Base-by-base conservation (phyloP, 2,888 invertebrate species). In the Sinelater perroti region DNA sequence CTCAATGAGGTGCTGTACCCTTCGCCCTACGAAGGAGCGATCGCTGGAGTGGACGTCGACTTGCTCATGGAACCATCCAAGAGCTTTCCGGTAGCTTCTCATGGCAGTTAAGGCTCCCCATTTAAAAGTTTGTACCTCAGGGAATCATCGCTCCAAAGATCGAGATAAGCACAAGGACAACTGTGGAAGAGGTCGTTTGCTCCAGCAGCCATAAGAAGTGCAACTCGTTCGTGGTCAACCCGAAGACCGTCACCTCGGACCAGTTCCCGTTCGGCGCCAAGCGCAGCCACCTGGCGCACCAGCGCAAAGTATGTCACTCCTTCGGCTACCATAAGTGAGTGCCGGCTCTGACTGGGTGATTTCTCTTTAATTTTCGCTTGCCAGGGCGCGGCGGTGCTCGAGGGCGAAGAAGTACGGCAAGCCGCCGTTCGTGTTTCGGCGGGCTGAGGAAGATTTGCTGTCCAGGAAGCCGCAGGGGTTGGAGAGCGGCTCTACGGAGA, bases 81-180 rank as follows among this genome's bases (percentile, higher is more conserved):
- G 65, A 78, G 81, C 44, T 89, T 87, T 76, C 89, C 89, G 49
- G 88, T 88, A 81, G 16, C 10, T 50, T 20, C 5, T 21, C 26
- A 36, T 46, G 20, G 21, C 10, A n/a, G n/a, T n/a, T n/a, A n/a
- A n/a, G n/a, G n/a, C n/a, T n/a, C n/a, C n/a, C n/a, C n/a, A n/a
- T n/a, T 40, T 17, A 42, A 17, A 11, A 36, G 56, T 50, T 21
- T 55, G 50, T 47, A 31, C 67, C 66, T 70, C 67, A 88, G 88
- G 89, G 89, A 40, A 87, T 88, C 33, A 78, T 89, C 36, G 83
- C 87, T 1, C 89, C 89, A 0, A 89, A 89, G 79, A 84, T 89
- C 54, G 87, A 88, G 76, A 79, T 89, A 52, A 82, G 84, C 2
- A 87, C 88, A 0, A 87, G 84, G 71, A 86, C 87, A 1, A 83